Percentiles rank a stretch among this genome's conserved stretches.
These are phyloP conservation scores for Antheraea yamamai DNA, from an alignment of 2,888 invertebrate genomes.

Conservation along the genomic window DNA sequence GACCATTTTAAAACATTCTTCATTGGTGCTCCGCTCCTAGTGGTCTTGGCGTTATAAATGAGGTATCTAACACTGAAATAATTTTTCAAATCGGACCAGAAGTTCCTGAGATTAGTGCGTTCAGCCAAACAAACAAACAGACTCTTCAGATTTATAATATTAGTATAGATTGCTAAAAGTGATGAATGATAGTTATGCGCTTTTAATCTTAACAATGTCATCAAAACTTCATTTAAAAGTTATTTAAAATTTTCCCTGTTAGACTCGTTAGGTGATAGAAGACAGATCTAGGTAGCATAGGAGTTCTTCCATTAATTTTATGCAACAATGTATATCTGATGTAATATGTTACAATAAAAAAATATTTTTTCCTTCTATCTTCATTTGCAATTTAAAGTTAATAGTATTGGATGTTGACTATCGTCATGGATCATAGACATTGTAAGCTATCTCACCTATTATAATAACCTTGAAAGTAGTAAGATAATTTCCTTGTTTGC, in stretches of 20 bases:
- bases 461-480: slow-evolving; percentile 31
- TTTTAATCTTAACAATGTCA: background rate
- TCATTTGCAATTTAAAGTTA: background rate
- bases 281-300: background rate
- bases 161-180: too few species aligned
- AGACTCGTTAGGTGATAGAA: background rate
- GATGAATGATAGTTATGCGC: too few species aligned
- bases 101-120: too few species aligned
- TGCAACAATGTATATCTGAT: background rate
- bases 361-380: background rate
- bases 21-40: too few species aligned
- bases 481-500: slow-evolving; percentile 44
- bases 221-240: background rate
- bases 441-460: slow-evolving; percentile 25
- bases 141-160: too few species aligned
- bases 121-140: too few species aligned
- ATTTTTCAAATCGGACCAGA: too few species aligned
- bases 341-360: background rate
- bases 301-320: background rate
- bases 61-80: too few species aligned
- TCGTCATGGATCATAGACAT: slow-evolving; percentile 28
- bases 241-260: background rate
- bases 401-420: slow-evolving; percentile 27
- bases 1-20: too few species aligned
- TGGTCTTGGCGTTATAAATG: too few species aligned